phyloP scores from a whole-genome alignment of 2,113 vertebrate genomes.

The Parotia lawesii region DNA sequence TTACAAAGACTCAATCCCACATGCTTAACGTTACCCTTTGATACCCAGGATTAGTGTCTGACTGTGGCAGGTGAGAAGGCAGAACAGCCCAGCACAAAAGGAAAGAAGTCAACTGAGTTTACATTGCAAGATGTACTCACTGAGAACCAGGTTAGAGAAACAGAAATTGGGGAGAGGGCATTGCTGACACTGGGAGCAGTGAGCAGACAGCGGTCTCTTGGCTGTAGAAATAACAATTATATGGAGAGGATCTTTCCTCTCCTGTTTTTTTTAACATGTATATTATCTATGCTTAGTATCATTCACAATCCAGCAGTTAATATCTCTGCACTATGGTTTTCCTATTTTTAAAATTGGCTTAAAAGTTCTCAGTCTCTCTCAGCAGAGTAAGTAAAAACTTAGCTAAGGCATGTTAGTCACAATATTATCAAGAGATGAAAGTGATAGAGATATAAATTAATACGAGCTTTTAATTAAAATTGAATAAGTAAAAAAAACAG shows the following conservation, averaged over 20 bases:
- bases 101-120: neutral
- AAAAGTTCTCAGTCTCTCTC: neutral
- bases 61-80: slow-evolving; percentile 32
- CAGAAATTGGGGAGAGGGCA: neutral
- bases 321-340: neutral
- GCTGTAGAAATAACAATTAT: neutral
- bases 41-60: neutral
- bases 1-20: neutral
- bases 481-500: slow-evolving; percentile 32
- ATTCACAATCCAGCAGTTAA: neutral
- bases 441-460: slow-evolving; percentile 44
- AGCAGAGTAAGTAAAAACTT: neutral
- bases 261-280: neutral
- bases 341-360: neutral
- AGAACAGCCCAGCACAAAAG: neutral
- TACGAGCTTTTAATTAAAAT: slow-evolving; percentile 57
- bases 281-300: neutral
- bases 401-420: slow-evolving; percentile 37
- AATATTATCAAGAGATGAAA: slow-evolving; percentile 63
- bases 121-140: neutral
- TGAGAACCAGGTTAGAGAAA: neutral
- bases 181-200: neutral
- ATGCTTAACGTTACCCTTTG: neutral
- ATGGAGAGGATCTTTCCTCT: neutral
- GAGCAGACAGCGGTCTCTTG: neutral